phyloP scores from a whole-genome alignment of 2,113 vertebrate genomes.

The Cryptomyrus ogoouensis region DNA sequence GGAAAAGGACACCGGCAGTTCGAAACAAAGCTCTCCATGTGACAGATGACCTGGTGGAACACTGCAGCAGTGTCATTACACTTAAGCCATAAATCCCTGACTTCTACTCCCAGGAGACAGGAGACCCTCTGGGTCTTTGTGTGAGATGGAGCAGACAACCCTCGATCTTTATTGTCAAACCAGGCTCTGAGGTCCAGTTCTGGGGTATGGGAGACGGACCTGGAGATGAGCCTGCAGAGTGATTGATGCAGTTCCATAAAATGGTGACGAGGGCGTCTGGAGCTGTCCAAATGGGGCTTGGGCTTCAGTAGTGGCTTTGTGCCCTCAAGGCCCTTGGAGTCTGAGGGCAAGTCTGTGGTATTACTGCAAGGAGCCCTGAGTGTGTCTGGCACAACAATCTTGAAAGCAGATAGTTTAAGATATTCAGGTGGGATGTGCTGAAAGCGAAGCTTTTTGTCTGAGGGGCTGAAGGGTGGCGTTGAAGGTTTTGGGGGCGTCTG shows the following conservation, averaged over 20 bases:
- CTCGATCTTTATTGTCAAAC: constrained; percentile 42
- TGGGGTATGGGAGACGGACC: constrained; percentile 54
- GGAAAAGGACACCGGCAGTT: constrained; percentile 77
- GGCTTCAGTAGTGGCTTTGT: not conserved
- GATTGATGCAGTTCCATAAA: constrained; percentile 73
- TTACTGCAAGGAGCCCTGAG: not conserved
- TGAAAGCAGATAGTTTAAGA: constrained; percentile 17
- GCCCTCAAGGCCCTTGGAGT: fast-evolving
- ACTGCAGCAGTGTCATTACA: constrained; percentile 54
- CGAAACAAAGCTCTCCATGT: constrained; percentile 66
- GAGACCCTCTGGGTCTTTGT: constrained; percentile 55
- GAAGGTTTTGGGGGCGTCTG: not conserved
- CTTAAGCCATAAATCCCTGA: constrained; percentile 69
- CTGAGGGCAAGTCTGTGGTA: not conserved
- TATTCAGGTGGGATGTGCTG: constrained; percentile 9
- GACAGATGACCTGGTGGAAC: constrained; percentile 59
- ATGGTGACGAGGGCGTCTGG: constrained; percentile 44
- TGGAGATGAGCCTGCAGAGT: constrained; percentile 64
- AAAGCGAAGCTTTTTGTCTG: constrained; percentile 1
- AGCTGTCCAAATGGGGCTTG: not conserved
- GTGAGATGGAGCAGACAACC: constrained; percentile 13
- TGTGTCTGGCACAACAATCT: not conserved
- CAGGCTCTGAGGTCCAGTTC: constrained; percentile 46
- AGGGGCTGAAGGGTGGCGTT: not conserved
- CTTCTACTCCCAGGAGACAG: constrained; percentile 48